phyloP scores from a whole-genome alignment of 2,113 vertebrate species.

The Noturus placidus region DNA sequence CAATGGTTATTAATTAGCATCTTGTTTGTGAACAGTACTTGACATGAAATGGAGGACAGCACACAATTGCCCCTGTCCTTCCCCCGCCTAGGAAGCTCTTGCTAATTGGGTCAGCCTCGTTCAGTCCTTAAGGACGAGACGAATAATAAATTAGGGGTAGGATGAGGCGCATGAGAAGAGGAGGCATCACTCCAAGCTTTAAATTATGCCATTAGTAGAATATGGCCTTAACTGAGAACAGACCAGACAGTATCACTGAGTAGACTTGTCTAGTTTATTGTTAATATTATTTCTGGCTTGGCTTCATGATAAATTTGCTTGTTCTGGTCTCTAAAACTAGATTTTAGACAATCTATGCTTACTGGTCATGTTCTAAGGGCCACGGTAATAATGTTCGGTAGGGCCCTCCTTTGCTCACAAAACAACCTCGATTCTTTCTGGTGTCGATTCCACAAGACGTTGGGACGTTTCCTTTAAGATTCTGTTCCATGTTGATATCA shows the following conservation, averaged over 20 bases:
- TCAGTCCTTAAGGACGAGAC: slow-evolving; percentile 77
- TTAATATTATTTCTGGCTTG: neutral
- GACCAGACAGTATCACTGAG: neutral
- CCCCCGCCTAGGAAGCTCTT: slow-evolving; percentile 66
- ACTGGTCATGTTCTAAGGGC: neutral
- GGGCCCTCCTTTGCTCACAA: neutral
- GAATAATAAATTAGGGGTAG: slow-evolving; percentile 79
- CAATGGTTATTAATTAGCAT: slow-evolving; percentile 94
- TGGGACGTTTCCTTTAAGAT: neutral
- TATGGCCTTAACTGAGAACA: slow-evolving; percentile 29
- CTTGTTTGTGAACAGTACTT: slow-evolving; percentile 84
- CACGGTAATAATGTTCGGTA: neutral
- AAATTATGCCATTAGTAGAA: slow-evolving; percentile 46
- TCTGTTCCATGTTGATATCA: neutral
- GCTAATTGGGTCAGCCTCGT: slow-evolving; percentile 84
- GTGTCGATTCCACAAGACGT: neutral
- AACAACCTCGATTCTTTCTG: neutral
- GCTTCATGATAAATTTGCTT: neutral
- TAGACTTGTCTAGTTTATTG: neutral
- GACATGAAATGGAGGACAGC: slow-evolving; percentile 84
- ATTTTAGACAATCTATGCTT: neutral
- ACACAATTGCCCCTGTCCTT: slow-evolving; percentile 78
- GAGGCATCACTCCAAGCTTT: slow-evolving; percentile 51
- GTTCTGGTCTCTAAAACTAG: neutral
- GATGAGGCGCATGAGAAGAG: slow-evolving; percentile 54